These are phyloP conservation scores for Agonum fuliginosum DNA, from an alignment of 2,888 invertebrate genomes.

Conservation along the genomic window DNA sequence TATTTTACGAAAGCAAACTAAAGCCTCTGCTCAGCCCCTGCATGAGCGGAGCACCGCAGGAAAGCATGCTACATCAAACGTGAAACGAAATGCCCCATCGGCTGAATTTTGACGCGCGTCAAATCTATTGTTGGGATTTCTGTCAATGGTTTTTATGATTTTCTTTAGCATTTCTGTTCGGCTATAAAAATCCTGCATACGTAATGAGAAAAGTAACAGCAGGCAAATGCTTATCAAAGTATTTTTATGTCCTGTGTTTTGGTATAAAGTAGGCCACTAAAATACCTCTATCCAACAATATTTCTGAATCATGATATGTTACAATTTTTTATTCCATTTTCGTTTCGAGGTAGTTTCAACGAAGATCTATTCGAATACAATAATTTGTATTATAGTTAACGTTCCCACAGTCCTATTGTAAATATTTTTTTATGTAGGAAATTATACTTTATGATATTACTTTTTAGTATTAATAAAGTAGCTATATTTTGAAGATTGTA, in stretches of 20 bases:
- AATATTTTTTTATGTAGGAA: too few relatives aligned
- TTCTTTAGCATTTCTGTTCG: constrained; percentile 21
- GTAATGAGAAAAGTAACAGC: constrained; percentile 29
- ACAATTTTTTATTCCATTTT: too few relatives aligned
- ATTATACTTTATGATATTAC: too few relatives aligned
- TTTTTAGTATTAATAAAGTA: too few relatives aligned
- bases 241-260: constrained; percentile 16
- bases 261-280: neutral
- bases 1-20: constrained; percentile 7
- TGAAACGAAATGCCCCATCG: constrained; percentile 26
- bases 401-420: too few relatives aligned
- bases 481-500: too few relatives aligned
- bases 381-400: too few relatives aligned
- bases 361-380: too few relatives aligned
- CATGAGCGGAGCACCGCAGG: too few relatives aligned
- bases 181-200: constrained; percentile 35
- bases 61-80: constrained; percentile 5
- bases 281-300: neutral
- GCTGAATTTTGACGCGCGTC: constrained; percentile 27
- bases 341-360: too few relatives aligned
- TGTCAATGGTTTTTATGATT: constrained; percentile 42
- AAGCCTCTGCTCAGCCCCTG: too few relatives aligned
- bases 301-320: too few relatives aligned
- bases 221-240: constrained; percentile 28
- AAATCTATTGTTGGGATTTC: constrained; percentile 29